Percentiles rank a stretch among this genome's conserved stretches.
phyloP scores from a whole-genome alignment of 2,888 invertebrate species.

The Lithophane leautieri region DNA sequence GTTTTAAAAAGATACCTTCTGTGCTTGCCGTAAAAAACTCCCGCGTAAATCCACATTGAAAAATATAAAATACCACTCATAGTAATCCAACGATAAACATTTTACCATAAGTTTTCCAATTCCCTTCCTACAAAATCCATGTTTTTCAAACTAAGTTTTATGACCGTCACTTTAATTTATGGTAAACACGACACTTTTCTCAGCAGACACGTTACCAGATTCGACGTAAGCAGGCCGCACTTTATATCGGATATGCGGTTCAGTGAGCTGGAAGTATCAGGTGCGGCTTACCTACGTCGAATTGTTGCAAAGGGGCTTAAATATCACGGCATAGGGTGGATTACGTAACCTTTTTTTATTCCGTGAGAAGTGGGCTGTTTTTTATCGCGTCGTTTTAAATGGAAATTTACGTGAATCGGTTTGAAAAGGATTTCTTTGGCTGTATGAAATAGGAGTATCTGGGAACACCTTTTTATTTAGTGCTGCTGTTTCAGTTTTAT shows the following conservation, averaged over 20 bases:
- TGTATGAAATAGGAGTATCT: constrained; percentile 13
- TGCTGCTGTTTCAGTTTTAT: constrained; percentile 49
- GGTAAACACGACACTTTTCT: constrained; percentile 31
- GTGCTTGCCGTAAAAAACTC: background rate
- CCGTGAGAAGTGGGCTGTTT: constrained; percentile 31
- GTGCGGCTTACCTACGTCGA: constrained; percentile 64
- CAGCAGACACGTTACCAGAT: constrained; percentile 18
- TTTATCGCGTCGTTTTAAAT: constrained; percentile 56
- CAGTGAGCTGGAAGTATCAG: constrained; percentile 59
- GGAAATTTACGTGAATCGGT: constrained; percentile 49
- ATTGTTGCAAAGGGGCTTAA: constrained; percentile 54
- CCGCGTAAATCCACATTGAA: background rate
- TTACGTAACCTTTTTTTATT: constrained; percentile 59
- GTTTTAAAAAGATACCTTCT: background rate
- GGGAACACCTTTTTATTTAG: constrained; percentile 24
- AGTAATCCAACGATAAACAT: constrained; percentile 23
- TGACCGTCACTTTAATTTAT: constrained; percentile 16
- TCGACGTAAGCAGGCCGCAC: constrained; percentile 55
- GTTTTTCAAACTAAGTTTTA: constrained; percentile 34
- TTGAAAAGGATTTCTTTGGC: constrained; percentile 22
- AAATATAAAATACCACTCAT: constrained; percentile 11
- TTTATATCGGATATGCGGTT: constrained; percentile 50
- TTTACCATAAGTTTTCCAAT: constrained; percentile 45
- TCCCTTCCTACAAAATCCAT: constrained; percentile 12
- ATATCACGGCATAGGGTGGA: constrained; percentile 46